A percentile compares a stretch with the other conserved stretches of the same genome.
phyloP scores from a whole-genome alignment of 2,113 vertebrate genomes.

The Nipponia nippon region DNA sequence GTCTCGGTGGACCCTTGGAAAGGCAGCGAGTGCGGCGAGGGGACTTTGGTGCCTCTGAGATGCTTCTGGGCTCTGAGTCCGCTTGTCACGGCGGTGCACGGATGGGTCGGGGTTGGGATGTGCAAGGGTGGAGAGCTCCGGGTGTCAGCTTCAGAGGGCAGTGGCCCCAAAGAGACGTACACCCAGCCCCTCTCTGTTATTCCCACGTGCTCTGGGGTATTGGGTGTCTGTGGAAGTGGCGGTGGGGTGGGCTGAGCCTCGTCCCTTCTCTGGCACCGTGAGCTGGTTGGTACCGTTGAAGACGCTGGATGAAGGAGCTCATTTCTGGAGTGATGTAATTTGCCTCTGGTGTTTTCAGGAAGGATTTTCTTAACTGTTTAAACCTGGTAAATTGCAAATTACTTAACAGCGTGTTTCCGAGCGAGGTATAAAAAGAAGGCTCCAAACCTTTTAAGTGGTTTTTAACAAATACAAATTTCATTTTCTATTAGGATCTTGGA shows the following conservation, averaged over 20 bases:
- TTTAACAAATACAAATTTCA: constrained; percentile 51
- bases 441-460: constrained; percentile 31
- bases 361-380: constrained; percentile 32
- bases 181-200: rapidly evolving
- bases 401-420: constrained; percentile 29
- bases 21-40: too few species aligned
- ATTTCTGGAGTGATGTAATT: background rate
- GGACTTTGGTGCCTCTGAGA: background rate
- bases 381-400: constrained; percentile 42
- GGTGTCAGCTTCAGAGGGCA: background rate
- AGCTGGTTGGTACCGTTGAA: background rate
- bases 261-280: background rate
- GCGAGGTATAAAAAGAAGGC: background rate
- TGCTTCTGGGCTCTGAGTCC: background rate
- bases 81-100: rapidly evolving
- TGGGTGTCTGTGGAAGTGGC: background rate
- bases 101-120: background rate
- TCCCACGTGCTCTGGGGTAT: rapidly evolving
- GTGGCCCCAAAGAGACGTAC: background rate
- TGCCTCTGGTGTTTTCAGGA: constrained; percentile 19
- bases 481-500: constrained; percentile 25
- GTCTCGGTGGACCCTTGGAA: background rate
- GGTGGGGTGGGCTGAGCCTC: background rate
- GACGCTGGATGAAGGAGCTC: background rate
- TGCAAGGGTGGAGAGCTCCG: background rate